Evolutionary conservation across 2,888 invertebrate genomes (phyloP).

Genomic region (Drosophila colorata): DNA sequence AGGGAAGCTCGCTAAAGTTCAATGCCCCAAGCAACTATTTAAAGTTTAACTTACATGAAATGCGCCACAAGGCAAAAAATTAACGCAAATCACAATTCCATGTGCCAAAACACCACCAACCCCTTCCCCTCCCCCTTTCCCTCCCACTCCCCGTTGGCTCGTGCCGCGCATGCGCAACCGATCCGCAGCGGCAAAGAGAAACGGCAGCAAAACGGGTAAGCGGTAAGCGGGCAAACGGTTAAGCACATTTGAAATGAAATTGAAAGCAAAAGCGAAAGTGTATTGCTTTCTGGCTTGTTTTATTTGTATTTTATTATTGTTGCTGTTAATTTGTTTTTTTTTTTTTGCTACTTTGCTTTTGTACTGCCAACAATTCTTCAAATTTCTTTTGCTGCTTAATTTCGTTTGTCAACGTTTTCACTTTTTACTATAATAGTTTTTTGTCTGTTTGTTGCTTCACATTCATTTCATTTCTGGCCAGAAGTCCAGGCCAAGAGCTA

Average conservation of each 20-base stretch:
- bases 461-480: constrained; percentile 21
- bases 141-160: constrained; percentile 31
- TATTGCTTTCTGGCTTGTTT: constrained; percentile 66
- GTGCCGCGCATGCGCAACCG: constrained; percentile 62
- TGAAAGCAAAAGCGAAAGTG: constrained; percentile 80
- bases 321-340: constrained; percentile 6
- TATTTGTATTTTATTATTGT: constrained; percentile 9
- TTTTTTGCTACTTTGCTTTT: constrained; percentile 27
- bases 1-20: constrained; percentile 16
- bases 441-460: constrained; percentile 19
- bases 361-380: constrained; percentile 70
- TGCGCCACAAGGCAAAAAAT: constrained; percentile 19
- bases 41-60: neutral
- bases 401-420: constrained; percentile 75
- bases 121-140: constrained; percentile 18
- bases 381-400: constrained; percentile 66
- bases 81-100: constrained; percentile 27
- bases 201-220: constrained; percentile 11
- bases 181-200: constrained; percentile 2
- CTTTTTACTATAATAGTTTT: constrained; percentile 58
- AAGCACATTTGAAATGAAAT: constrained; percentile 74
- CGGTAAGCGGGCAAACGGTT: constrained; percentile 21
- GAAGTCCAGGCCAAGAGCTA: constrained; percentile 25
- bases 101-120: constrained; percentile 3
- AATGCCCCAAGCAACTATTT: constrained; percentile 13